Evolutionary conservation across 1,140 invertebrate genomes (phyloP), one percentile per base, ranked within the genome.

Genomic region (Calliopsis andreniformis): DNA sequence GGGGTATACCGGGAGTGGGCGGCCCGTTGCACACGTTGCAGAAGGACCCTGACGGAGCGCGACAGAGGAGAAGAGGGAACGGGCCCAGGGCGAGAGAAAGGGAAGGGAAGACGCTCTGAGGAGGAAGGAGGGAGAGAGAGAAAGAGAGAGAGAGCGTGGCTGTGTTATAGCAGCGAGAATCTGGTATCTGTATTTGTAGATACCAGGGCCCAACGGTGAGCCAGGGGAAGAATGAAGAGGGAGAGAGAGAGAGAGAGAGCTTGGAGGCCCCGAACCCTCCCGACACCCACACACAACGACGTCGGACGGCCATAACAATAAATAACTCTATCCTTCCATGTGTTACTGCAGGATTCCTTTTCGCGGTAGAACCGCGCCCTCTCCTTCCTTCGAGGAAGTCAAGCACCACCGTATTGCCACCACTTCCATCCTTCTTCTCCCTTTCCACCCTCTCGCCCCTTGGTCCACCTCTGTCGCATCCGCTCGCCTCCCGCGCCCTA

Each of bases 241-340:
- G 43, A 73, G 55, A 76, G 49, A 42, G 28, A 72, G 43, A 47
- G 61, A 18, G 35, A 32, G 67, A 73, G 35, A 67, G 28, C 56
- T 71, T 83, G 80, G 84, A 84, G 87, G 78, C 79, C 75, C 78
- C 43, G 59, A 14, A 53, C 71, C 69, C 76, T 53, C 51, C 82
- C 78, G 84, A 89, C 90, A 90, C 90, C 90, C 87, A 91, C 90
- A 89, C 89, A 87, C 82, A 83, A 82, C 87, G 81, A 87, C 72
- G 82, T 42, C 83, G 78, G 82, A 83, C 86, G 82, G 86, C 89
- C 87, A 91, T 91, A 90, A 91, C 90, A 89, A 91, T 91, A 91
- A 91, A 90, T 90, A 91, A 91, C 88, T 90, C 89, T 87, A 89
- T 89, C 88, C 87, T 88, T 89, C 89, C 88, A 89, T 89, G 90